Conservation (phyloP, 2,888 invertebrate species). For the Drosophila suboccidentalis region DNA sequence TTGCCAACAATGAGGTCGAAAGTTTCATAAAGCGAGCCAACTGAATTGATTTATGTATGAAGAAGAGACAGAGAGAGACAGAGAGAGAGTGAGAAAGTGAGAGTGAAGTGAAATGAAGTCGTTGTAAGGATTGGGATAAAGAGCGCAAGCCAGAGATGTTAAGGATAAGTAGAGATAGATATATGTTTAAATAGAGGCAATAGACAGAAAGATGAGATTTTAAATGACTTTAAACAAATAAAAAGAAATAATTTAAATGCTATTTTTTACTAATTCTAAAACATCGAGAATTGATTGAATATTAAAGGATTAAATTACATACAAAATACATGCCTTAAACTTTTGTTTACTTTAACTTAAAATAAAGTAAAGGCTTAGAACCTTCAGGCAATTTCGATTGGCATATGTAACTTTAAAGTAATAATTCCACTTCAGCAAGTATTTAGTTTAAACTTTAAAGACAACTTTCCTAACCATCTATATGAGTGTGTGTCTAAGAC, state of each 20-base stretch:
- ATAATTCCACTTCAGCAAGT: constrained; percentile 33
- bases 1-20: background rate
- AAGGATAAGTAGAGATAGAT: no score
- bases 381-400: constrained; percentile 3
- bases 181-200: no score
- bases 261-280: no score
- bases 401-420: constrained; percentile 7
- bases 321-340: background rate
- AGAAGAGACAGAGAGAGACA: no score
- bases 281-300: no score
- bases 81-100: background rate
- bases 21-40: background rate
- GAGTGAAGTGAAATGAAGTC: no score
- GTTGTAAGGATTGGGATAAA: background rate
- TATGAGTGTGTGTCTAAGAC: constrained; percentile 6
- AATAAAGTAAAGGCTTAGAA: background rate
- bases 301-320: no score
- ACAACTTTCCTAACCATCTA: constrained; percentile 12
- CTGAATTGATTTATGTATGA: background rate
- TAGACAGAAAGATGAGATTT: no score
- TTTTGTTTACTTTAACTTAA: background rate
- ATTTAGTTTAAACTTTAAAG: constrained; percentile 27
- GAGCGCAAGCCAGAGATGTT: no score
- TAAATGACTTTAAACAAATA: no score
- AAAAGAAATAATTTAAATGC: no score